Evolutionary conservation across 2,797 vertebrate genomes (phyloP), one percentile per base, ranked within the genome.

Genomic region (Echeneis naucrates): DNA sequence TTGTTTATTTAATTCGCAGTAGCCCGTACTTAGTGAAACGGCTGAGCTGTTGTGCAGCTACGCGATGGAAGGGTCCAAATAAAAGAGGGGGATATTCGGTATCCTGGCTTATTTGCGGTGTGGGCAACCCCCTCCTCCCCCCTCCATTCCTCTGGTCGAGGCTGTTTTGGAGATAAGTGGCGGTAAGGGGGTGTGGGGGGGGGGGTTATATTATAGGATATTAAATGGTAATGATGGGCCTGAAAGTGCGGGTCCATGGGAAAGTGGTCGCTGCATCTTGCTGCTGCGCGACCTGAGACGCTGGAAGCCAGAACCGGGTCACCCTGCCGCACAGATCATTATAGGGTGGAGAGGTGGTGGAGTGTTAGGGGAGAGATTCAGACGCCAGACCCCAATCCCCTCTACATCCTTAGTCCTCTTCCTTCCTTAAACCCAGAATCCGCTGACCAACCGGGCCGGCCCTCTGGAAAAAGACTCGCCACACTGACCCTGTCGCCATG

Each of bases 141-240:
- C 30, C 30, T 30, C 69, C 40, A 42, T 69, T 71, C 70, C 77
- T 66, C 83, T 85, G 66, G 77, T 86, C 87, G 82, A 90, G 91
- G 89, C 81, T 88, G 85, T 88, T 89, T 88, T 88, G 84, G 75
- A 85, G 74, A 80, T 81, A 80, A 82, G 75, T 85, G 77, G 47
- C 65, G 83, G 44, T 26, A 72, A 53, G 64, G 24, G 61, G n/a
- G n/a, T n/a, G n/a, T n/a, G n/a, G n/a, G n/a, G n/a, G n/a, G 60
- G 77, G 83, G 85, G 71, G 72, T 80, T 92, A 90, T 94, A 94
- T 95, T 93, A 94, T 93, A 90, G 93, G 90, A 94, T 94, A 94
- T 95, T 94, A 94, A 94, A 92, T 84, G 68, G 90, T 95, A 95
- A 95, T 95, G 89, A 94, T 75, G 91, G 93, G 90, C 76, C 90